Base-by-base conservation (phyloP, 2,888 invertebrate genomes). In the Apoderus coryli region DNA sequence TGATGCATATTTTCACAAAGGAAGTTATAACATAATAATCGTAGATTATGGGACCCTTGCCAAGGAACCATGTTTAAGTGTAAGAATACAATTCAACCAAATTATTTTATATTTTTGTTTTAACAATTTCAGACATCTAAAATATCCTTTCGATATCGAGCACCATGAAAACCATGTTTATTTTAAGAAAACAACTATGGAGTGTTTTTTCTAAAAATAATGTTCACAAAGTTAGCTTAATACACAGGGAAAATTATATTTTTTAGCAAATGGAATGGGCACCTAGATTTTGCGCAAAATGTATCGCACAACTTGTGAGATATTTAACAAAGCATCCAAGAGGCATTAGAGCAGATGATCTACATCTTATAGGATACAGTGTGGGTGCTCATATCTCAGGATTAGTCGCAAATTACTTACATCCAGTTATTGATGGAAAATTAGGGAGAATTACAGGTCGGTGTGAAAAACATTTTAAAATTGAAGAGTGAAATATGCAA, bases 381-480 rank as follows among this genome's bases (percentile, higher is more conserved):
- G 80, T 85, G 13, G 85, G 85, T 2, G 84, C 85, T 0, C 85
- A 86, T 48, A 85, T 86, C 34, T 74, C 82, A 4, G 85, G 85
- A 0, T 61, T 85, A 24, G 76, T 81, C 1, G 80, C 85, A 19
- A 86, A 86, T 53, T 76, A 76, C 46, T 52, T 86, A 22, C 67
- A 73, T 47, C 77, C 80, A 19, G 76, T 75, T 14, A 60, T 65
- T 25, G 68, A 74, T 45, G 81, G 82, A 22, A 85, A 81, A 57
- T 60, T 86, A 29, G 85, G 85, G 13, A 65, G 85, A 45, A 86
- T 86, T 29, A 85, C 84, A 39, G 84, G 82, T 64, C 56, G 38
- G n/a, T 7, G 6, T n/a, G n/a, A 7, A 19, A n/a, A n/a, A n/a
- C 19, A 19, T 19, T n/a, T n/a, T n/a, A n/a, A n/a, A n/a, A n/a